These are phyloP conservation scores for Rhyacichthys aspro DNA, from an alignment of 2,797 vertebrate species.

Conservation along the genomic window DNA sequence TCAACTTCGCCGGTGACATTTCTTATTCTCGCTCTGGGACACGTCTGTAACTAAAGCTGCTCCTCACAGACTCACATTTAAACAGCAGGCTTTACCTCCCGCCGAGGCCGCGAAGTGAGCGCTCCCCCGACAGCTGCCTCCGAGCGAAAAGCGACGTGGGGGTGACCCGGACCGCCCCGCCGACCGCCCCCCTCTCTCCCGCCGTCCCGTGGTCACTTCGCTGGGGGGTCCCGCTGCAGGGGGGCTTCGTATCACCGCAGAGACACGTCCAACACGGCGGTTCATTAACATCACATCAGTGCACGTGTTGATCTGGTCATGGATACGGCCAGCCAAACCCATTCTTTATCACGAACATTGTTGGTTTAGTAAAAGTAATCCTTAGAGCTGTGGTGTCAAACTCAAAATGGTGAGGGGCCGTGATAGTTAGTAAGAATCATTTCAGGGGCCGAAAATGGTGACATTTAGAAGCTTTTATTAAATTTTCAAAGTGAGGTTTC, in stretches of 20 bases:
- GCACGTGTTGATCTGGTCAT: conserved; percentile 56
- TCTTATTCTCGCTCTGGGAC: conserved; percentile 18
- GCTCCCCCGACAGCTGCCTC: conserved; percentile 61
- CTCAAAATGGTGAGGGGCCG: no score
- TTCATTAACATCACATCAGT: conserved; percentile 56
- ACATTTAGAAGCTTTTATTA: no score
- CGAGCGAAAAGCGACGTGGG: conserved; percentile 31
- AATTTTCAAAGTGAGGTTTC: no score
- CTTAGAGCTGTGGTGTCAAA: no score
- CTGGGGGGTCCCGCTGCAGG: conserved; percentile 27
- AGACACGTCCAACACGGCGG: conserved; percentile 17
- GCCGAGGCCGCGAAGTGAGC: conserved; percentile 49
- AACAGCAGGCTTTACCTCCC: conserved; percentile 42
- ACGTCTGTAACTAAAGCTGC: conserved; percentile 36
- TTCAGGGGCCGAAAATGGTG: no score
- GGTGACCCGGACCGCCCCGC: conserved; percentile 43
- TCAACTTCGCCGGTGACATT: conserved; percentile 12
- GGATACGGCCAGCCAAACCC: conserved; percentile 8
- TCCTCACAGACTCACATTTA: conserved; percentile 20
- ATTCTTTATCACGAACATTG: no score
- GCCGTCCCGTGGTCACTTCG: conserved; percentile 50
- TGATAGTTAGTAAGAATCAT: no score
- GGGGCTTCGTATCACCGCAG: conserved; percentile 39
- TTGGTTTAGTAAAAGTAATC: no score
- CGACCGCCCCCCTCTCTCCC: conserved; percentile 29